Base-by-base conservation (phyloP, 1,140 invertebrate genomes). In the Mya arenaria region DNA sequence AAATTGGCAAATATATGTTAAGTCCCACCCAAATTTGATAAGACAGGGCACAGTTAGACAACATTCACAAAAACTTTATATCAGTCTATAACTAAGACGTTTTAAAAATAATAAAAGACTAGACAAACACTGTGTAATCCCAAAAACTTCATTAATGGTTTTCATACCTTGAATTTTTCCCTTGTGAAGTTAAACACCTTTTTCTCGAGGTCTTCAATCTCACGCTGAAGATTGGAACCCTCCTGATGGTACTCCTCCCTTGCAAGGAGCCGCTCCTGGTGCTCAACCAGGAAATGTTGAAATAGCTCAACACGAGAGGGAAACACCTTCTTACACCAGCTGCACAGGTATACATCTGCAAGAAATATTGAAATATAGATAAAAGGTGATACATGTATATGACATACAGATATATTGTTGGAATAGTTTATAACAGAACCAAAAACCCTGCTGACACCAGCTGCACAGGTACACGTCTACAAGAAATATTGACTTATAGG, bases 301-400 rank as follows among this genome's bases (percentile, higher is more conserved):
- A 73, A 82, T 41, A 82, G 37, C 23, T 82, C 79, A 6, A 72
- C 56, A 30, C 63, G 63, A 15, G 79, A 62, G 4, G 69, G 79
- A 44, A 82, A 82, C 25, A 73, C 69, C 58, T 74, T 82, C 25
- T 82, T 69, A 74, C 79, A 82, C 79, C 79, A 82, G 39, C 63
- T 39, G 37, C 79, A 82, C 39, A 82, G 25, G 23, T 60, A 82
- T 41, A 82, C 79, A 66, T 73, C 79, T 82, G 48, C 5, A 75
- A 63, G 10, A 36, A 60, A 17, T 25, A 34, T 4, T 37, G 60
- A 37, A 68, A 56, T 55, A 13, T 41, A 6, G 30, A 19, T 28
- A 48, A 3, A n/a, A n/a, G n/a, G n/a, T n/a, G n/a, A n/a, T n/a
- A n/a, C n/a, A n/a, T n/a, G n/a, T n/a, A n/a, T n/a, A n/a, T n/a